phyloP scores from a whole-genome alignment of 2,113 vertebrate species.

The Pan troglodytes region DNA sequence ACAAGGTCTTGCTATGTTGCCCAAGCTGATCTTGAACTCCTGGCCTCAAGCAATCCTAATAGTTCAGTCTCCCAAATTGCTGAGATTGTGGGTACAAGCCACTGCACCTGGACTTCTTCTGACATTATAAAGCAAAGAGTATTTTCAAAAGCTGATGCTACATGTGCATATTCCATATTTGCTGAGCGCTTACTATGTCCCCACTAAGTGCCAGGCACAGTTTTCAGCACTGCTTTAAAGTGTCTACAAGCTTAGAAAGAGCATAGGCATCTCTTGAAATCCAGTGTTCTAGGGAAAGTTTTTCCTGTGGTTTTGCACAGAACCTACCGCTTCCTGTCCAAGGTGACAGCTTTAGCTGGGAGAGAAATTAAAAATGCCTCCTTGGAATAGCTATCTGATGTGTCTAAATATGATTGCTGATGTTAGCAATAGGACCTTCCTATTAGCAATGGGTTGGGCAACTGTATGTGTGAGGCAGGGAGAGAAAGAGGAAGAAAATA shows the following conservation, averaged over 20 bases:
- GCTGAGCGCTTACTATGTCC: not conserved
- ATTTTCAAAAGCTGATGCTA: not conserved
- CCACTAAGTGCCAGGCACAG: not conserved
- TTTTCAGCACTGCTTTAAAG: not conserved
- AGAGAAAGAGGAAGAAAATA: not conserved
- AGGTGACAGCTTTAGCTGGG: not conserved
- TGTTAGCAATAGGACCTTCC: constrained; percentile 39
- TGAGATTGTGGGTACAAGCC: no score
- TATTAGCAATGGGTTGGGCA: not conserved
- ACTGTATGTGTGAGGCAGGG: not conserved
- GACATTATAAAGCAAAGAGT: not conserved
- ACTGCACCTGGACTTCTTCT: no score
- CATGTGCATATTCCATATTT: fast-evolving
- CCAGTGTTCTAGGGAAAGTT: not conserved
- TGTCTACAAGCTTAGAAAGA: not conserved
- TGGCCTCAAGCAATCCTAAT: no score
- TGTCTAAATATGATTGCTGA: not conserved
- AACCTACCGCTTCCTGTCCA: not conserved
- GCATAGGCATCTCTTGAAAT: not conserved
- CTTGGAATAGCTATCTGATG: not conserved
- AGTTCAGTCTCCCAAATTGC: no score
- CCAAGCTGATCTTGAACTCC: no score
- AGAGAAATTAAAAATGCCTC: not conserved
- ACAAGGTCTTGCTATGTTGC: no score
- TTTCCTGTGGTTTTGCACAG: not conserved